Conservation (phyloP, 92 coral and sea anemone genomes). For the Actinernus sp. region DNA sequence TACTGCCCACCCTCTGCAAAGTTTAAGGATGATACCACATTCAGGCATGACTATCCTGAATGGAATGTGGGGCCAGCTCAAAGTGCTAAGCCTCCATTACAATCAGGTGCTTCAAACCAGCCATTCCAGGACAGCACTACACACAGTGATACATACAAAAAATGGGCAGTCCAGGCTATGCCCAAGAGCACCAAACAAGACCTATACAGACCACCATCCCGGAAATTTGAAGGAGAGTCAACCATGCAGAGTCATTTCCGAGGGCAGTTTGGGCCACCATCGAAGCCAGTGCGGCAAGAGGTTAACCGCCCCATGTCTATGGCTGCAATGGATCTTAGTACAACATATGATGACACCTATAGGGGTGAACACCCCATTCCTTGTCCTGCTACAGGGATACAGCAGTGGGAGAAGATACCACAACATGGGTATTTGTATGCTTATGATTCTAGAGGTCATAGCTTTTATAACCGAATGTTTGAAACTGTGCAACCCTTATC, state of each 20-base stretch:
- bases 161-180: conserved; percentile 80
- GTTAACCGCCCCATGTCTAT: conserved; percentile 62
- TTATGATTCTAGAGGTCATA: conserved; percentile 88
- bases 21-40: conserved; percentile 90
- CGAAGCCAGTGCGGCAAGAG: conserved; percentile 83
- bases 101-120: conserved; percentile 83
- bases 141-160: conserved; percentile 89
- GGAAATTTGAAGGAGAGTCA: conserved; percentile 91
- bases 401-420: conserved; percentile 63
- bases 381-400: conserved; percentile 91
- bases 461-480: conserved; percentile 75
- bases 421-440: conserved; percentile 80
- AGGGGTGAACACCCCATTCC: conserved; percentile 84
- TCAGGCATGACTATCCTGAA: conserved; percentile 93
- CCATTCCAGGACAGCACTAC: conserved; percentile 98
- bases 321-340: conserved; percentile 80
- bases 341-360: conserved; percentile 94
- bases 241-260: conserved; percentile 95
- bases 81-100: conserved; percentile 89
- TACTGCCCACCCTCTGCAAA: conserved; percentile 90
- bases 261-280: conserved; percentile 85
- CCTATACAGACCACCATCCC: conserved; percentile 88
- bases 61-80: conserved; percentile 87
- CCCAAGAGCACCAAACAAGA: conserved; percentile 76
- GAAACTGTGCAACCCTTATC: conserved; percentile 77